phyloP scores from a whole-genome alignment of 2,888 invertebrate genomes.

The Agrochola macilenta region DNA sequence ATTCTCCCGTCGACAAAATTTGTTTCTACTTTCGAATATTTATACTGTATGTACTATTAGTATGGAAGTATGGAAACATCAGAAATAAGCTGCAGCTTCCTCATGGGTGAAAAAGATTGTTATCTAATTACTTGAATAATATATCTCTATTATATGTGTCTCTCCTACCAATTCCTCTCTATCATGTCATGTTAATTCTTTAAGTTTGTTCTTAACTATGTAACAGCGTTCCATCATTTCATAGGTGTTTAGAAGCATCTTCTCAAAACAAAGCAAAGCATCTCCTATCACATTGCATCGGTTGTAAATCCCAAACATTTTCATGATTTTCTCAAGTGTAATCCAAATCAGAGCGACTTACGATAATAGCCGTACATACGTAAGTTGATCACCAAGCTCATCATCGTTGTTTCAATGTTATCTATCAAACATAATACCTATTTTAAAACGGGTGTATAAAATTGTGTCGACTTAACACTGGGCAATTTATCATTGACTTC shows the following conservation, averaged over 20 bases:
- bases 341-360: not conserved
- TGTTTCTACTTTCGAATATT: too few relatives aligned
- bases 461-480: slow-evolving; percentile 34
- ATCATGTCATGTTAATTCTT: not conserved
- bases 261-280: not conserved
- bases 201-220: not conserved
- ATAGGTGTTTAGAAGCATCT: not conserved
- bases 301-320: not conserved
- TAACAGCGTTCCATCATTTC: not conserved
- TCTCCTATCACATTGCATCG: not conserved
- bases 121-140: not conserved
- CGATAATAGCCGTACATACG: not conserved
- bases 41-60: too few relatives aligned
- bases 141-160: not conserved
- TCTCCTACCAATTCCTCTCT: not conserved
- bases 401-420: slow-evolving; percentile 27
- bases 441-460: slow-evolving; percentile 42
- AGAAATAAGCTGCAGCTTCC: not conserved
- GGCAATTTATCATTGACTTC: slow-evolving; percentile 58
- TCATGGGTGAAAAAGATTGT: not conserved
- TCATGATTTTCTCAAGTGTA: not conserved
- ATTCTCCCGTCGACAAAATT: too few relatives aligned
- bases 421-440: slow-evolving; percentile 33
- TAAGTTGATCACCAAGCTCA: slow-evolving; percentile 11
- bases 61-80: not conserved